Base-by-base conservation (phyloP, 2,888 invertebrate species). In the Eurois occulta region DNA sequence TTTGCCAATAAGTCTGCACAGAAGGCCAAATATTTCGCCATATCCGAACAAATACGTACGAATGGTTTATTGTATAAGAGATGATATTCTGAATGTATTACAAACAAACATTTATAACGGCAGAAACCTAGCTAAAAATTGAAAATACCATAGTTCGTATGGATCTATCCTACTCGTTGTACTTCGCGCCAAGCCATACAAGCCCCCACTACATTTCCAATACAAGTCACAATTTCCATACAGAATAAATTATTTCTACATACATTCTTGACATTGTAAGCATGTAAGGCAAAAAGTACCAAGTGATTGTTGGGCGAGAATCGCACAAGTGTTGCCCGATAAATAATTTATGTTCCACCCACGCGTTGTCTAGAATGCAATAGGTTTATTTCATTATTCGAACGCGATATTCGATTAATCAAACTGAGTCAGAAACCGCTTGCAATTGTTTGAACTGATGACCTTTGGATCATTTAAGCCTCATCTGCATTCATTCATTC, bases 341-440 rank as follows among this genome's bases (percentile, higher is more conserved):
- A 62, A 32, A 68, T 86, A 70, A 84, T 80, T 74, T 81, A 84
- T 83, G 38, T 60, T 35, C 60, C 69, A n/a, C 88, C 85, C 75
- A 88, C 88, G 62, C 73, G 64, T 21, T 73, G 73, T 78, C 68
- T 72, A 55, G 18, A 43, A 48, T 77, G 70, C 72, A 79, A 66
- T 83, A 79, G 68, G 65, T 86, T 86, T 79, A 80, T 86, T 88
- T 82, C 55, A 88, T 77, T 88, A 58, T 6, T 79, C 13, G 41
- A 66, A 69, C 66, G 41, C 52, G 52, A 64, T 72, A 74, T 72
- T 76, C 77, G 60, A 87, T 86, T 81, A 75, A 86, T 86, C 86
- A 86, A 52, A 71, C 55, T 28, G 62, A 55, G 24, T 64, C 32
- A 32, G 72, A 67, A 65, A 85, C 74, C 55, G 48, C 43, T 41